Percentiles rank a stretch among this genome's conserved stretches.
phyloP scores from a whole-genome alignment of 1,140 invertebrate species.

The Panagrolaimus sp. region DNA sequence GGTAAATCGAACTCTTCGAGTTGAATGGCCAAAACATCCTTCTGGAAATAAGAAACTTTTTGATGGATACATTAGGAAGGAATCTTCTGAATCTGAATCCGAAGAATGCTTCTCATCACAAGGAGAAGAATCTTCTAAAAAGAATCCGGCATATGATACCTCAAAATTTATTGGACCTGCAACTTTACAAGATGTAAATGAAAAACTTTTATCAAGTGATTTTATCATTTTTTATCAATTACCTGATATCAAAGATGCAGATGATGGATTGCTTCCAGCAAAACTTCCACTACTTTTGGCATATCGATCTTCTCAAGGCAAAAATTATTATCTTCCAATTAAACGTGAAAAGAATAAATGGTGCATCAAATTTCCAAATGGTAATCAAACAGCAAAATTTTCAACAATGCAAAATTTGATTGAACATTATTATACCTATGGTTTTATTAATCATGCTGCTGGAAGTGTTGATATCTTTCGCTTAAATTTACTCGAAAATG shows the following conservation, averaged over 20 bases:
- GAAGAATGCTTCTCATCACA: background rate
- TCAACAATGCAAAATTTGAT: background rate
- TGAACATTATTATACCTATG: constrained; percentile 1
- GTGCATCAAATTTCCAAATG: background rate
- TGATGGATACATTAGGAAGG: background rate
- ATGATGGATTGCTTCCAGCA: background rate
- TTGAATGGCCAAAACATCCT: background rate
- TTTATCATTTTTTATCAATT: background rate
- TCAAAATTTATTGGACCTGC: background rate
- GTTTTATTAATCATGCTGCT: background rate
- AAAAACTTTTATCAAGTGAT: background rate
- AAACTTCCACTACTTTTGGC: background rate
- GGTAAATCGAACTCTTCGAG: background rate
- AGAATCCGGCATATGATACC: background rate
- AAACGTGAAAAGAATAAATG: background rate
- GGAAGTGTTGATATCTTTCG: constrained; percentile 7
- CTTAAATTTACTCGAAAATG: background rate
- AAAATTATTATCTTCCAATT: constrained; percentile 9
- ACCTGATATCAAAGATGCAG: background rate
- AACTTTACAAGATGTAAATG: background rate
- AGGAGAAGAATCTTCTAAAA: background rate
- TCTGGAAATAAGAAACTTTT: background rate
- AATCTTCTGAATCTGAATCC: background rate
- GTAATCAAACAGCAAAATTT: background rate
- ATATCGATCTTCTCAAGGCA: background rate